These are phyloP conservation scores for Andrena chrysosceles DNA, from an alignment of 2,888 invertebrate species.

Conservation along the genomic window DNA sequence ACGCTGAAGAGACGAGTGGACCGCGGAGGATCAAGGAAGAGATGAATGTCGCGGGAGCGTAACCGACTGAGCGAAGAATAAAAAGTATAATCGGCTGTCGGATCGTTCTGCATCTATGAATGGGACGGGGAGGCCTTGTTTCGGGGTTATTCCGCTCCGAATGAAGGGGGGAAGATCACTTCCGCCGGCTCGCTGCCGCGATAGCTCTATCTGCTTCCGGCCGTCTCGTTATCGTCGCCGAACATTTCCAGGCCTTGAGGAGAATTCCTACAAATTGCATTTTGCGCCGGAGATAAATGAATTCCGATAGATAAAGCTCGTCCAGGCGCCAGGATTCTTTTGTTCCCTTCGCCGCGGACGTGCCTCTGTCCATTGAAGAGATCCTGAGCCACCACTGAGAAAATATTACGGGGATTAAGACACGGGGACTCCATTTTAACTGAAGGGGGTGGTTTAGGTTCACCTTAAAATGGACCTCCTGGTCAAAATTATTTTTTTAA, in stretches of 20 bases:
- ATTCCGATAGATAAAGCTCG: conserved; percentile 34
- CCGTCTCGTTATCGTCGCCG: conserved; percentile 74
- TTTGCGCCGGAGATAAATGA: conserved; percentile 56
- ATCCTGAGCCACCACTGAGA: not conserved
- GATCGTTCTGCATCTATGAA: conserved; percentile 56
- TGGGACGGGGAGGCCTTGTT: conserved; percentile 58
- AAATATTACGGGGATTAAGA: not conserved
- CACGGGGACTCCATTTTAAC: no score
- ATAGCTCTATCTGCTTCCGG: conserved; percentile 83
- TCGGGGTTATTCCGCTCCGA: conserved; percentile 58
- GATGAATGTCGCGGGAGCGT: not conserved
- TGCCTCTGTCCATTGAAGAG: no score
- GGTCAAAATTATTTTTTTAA: not conserved
- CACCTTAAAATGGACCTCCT: not conserved
- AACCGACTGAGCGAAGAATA: conserved; percentile 41
- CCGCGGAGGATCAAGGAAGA: not conserved
- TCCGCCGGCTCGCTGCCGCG: conserved; percentile 78
- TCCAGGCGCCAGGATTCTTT: conserved; percentile 55
- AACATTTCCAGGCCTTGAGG: conserved; percentile 77
- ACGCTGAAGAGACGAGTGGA: not conserved
- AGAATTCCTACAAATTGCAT: conserved; percentile 66
- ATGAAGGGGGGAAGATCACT: conserved; percentile 80
- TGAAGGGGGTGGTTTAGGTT: not conserved
- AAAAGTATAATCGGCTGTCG: conserved; percentile 50
- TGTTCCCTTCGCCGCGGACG: not conserved